Base-by-base conservation (phyloP, 2,113 vertebrate genomes). In the Holacanthus passer region DNA sequence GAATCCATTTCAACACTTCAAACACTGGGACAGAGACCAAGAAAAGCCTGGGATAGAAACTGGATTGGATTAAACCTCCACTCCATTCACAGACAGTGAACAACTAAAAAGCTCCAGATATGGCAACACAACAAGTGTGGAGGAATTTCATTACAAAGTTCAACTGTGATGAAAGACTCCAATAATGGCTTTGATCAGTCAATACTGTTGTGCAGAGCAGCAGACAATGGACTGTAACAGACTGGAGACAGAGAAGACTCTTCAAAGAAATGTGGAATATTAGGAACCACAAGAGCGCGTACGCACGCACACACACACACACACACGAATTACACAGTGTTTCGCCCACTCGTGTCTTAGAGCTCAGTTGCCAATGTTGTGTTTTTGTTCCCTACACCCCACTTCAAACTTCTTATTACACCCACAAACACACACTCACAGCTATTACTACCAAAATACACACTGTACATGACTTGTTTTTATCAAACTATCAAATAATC, bases 311-410 rank as follows among this genome's bases (percentile, higher is more conserved):
- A 50, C 35, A 48, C 32, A 19, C 50, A 41, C 50, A 41, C 68
- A 29, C 69, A 45, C 14, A n/a, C 17, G 19, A 37, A 48, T 16
- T 9, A 19, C 63, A 16, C 77, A 68, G 16, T 9, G 63, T 53
- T 53, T 56, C 4, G 2, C 58, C 37, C 17, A 63, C 65, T 64
- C 8, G 56, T 82, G 72, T 82, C 73, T 82, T 71, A 70, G 72
- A 76, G 66, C 80, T 69, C 64, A 55, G 55, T 64, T 69, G 64
- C 43, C 43, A 60, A 19, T 22, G 58, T 69, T 20, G 59, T 70
- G 45, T 56, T 80, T 65, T 39, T 50, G 39, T 32, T 39, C 55
- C 9, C 29, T 39, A 19, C n/a, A 16, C 29, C 41, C 8, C 55
- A 73, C 56, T 41, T 47, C 16, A 29, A 20, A 29, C 24, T 11